These are phyloP conservation scores for Caenorhabditis sp. DNA, from an alignment of 2,888 invertebrate genomes.

Conservation along the genomic window DNA sequence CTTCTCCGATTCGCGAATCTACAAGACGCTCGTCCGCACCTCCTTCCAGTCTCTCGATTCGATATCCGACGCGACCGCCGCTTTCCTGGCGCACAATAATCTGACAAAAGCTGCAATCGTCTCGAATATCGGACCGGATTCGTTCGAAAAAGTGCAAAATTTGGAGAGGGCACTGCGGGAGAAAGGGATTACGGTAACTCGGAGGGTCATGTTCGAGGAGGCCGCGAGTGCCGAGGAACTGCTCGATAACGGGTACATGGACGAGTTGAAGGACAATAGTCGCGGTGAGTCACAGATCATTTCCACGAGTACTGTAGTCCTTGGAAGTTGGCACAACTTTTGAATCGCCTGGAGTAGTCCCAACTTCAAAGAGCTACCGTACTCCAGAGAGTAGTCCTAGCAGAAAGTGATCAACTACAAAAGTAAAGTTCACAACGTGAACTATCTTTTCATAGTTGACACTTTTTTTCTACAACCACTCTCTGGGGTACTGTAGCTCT, in stretches of 20 bases:
- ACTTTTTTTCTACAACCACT: background rate
- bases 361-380: too few relatives aligned
- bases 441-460: background rate
- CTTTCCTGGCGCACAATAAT: conserved; percentile 59
- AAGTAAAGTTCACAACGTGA: background rate
- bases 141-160: conserved; percentile 60
- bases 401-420: background rate
- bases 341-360: too few relatives aligned
- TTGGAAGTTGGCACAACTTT: too few relatives aligned
- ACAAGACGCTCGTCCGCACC: conserved; percentile 68
- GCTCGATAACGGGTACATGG: conserved; percentile 57
- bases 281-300: conserved; percentile 60
- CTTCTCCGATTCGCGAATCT: conserved; percentile 71
- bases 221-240: conserved; percentile 54
- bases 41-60: conserved; percentile 56
- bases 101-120: conserved; percentile 63
- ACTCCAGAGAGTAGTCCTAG: background rate
- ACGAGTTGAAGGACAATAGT: conserved; percentile 58
- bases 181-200: conserved; percentile 47
- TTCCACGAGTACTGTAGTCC: background rate
- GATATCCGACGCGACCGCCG: conserved; percentile 58
- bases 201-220: conserved; percentile 64
- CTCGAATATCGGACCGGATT: conserved; percentile 62
- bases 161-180: conserved; percentile 58
- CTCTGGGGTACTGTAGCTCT: background rate